phyloP scores from a whole-genome alignment of 35 echinoderm and acorn worm species.

The Stichopus chloronotus region DNA sequence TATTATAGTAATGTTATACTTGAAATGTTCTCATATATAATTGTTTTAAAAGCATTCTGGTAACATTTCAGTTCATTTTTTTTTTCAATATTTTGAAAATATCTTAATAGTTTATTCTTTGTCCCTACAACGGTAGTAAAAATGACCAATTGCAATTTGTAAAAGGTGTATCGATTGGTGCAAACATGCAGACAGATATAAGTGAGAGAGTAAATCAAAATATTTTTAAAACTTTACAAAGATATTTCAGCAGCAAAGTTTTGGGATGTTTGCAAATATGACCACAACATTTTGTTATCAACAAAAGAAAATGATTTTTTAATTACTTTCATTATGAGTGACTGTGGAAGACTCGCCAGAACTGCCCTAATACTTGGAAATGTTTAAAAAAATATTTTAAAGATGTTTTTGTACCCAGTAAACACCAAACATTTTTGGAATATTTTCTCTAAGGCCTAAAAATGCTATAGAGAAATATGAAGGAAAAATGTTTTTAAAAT shows the following conservation, averaged over 20 bases:
- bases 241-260: background rate
- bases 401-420: too few relatives aligned
- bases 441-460: too few relatives aligned
- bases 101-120: background rate
- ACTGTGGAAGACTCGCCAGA: too few relatives aligned
- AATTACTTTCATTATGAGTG: too few relatives aligned
- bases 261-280: background rate
- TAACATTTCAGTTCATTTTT: too few relatives aligned
- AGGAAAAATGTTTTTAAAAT: too few relatives aligned
- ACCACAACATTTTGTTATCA: background rate
- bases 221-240: background rate
- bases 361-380: too few relatives aligned
- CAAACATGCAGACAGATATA: too few relatives aligned
- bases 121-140: background rate
- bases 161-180: background rate
- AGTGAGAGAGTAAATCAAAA: too few relatives aligned
- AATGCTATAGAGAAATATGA: too few relatives aligned
- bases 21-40: background rate
- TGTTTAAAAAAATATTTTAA: too few relatives aligned
- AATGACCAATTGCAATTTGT: background rate
- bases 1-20: background rate
- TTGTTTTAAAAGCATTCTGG: background rate
- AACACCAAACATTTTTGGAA: too few relatives aligned
- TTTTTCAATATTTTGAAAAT: slow-evolving; percentile 1
- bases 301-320: slow-evolving; percentile 10